Base-by-base conservation (phyloP, 1,140 invertebrate genomes). In the Pseudomyrmex dendroicus region DNA sequence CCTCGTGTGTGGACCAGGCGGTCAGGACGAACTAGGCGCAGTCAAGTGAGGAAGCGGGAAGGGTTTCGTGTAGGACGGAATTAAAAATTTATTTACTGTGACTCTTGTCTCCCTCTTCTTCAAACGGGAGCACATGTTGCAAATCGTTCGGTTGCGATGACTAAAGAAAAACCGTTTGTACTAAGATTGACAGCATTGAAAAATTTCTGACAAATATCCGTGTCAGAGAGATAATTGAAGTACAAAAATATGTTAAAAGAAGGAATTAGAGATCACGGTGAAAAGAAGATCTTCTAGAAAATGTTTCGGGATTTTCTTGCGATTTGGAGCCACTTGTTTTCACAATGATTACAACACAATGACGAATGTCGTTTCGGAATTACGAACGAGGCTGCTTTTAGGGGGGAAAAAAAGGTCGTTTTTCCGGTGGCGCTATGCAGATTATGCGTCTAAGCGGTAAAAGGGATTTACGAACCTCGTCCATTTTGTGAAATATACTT, bases 21-120 rank as follows among this genome's bases (percentile, higher is more conserved):
- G 46, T 20, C 22, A 15, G 25, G 46, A n/a, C 15, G 56, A 73
- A 2, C 46, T 50, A 62, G 68, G 50, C 35, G 35, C 35, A 35
- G 35, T 35, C 35, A 35, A 35, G 44, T 17, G 52, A 12, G 70
- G 25, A 50, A 59, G 57, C 50, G 63, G 61, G 57, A 46, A 77
- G 73, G 56, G 68, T 48, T 52, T 52, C 67, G 50, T 20, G 54
- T 15, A 20, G 85, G 86, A 82, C 86, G 83, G 91, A 92, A 92
- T 92, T 90, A 92, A 92, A 92, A 91, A 92, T 92, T 91, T 92
- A 92, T 92, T 92, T 92, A 91, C 91, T 84, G 87, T 87, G 80
- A 5, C 35, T 35, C 35, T 5, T 35, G 35, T 35, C 4, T 35
- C 35, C 5, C 35, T 35, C 35, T 35, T 5, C 35, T 35, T 56